These are phyloP conservation scores for Camelus dromedarius DNA, from an alignment of 2,113 vertebrate species.

Conservation along the genomic window DNA sequence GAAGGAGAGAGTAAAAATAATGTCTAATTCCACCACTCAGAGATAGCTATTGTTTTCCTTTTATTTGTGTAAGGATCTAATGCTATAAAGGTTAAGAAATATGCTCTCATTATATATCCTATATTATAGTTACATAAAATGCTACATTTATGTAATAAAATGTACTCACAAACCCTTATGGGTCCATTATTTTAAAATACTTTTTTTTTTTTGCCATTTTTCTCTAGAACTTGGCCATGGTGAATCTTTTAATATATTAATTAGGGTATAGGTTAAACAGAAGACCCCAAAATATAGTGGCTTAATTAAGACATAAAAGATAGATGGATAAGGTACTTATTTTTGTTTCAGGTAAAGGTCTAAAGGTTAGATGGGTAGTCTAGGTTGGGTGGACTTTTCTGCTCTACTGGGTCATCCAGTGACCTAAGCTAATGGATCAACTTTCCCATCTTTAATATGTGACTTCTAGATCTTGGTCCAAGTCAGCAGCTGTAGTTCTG, in stretches of 20 bases:
- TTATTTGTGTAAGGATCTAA: conserved; percentile 41
- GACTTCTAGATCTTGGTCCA: background rate
- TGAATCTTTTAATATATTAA: conserved; percentile 34
- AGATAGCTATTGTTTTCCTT: conserved; percentile 9
- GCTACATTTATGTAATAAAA: background rate
- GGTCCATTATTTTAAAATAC: conserved; percentile 39
- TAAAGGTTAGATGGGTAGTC: background rate
- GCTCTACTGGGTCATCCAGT: conserved; percentile 1
- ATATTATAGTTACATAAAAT: conserved; percentile 45
- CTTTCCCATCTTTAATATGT: conserved; percentile 47
- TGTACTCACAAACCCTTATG: background rate
- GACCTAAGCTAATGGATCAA: background rate
- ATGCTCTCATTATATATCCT: conserved; percentile 6
- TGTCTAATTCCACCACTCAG: background rate
- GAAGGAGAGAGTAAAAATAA: conserved; percentile 51
- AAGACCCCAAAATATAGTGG: background rate
- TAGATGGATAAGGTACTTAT: background rate
- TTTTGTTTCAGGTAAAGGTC: conserved; percentile 40
- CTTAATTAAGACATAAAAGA: conserved; percentile 49
- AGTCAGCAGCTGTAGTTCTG: background rate
- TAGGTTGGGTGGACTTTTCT: conserved; percentile 8
- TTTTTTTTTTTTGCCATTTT: background rate
- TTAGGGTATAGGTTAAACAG: conserved; percentile 19
- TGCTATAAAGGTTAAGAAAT: conserved; percentile 52
- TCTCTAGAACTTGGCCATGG: background rate